phyloP scores from a whole-genome alignment of 2,113 vertebrate genomes.

The Raphicerus campestris region DNA sequence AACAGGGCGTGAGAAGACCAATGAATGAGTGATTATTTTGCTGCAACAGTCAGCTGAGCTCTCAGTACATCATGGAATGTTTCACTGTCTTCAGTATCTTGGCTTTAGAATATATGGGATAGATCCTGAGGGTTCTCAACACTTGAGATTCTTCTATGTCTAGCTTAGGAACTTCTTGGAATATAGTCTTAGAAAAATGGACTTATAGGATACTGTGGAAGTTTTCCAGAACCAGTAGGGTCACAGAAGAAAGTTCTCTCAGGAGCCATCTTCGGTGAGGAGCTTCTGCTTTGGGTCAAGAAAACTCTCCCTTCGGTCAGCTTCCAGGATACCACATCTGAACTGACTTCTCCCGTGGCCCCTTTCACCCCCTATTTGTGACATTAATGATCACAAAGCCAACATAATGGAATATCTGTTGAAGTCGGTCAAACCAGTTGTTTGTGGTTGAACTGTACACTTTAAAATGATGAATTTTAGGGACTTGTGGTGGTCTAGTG shows the following conservation, averaged over 20 bases:
- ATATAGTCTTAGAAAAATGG: neutral
- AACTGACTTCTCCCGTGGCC: neutral
- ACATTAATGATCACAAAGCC: neutral
- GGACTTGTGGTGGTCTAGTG: neutral
- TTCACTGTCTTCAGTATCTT: neutral
- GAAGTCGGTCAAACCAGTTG: neutral
- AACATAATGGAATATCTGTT: neutral
- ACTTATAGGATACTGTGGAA: neutral
- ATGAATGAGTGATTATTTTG: neutral
- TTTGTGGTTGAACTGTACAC: neutral
- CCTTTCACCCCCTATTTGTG: neutral
- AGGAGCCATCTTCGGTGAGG: neutral
- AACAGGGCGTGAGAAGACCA: neutral
- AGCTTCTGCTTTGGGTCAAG: neutral
- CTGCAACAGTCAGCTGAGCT: neutral
- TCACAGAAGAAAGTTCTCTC: neutral
- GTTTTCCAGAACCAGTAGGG: neutral
- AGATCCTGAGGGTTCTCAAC: neutral
- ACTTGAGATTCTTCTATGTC: neutral
- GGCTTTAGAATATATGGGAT: neutral
- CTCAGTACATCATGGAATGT: neutral
- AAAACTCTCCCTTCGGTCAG: neutral
- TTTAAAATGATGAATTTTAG: neutral
- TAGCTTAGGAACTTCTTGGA: neutral
- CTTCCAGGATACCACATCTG: neutral